phyloP scores from a whole-genome alignment of 2,797 vertebrate genomes.

The Loriculus beryllinus region DNA sequence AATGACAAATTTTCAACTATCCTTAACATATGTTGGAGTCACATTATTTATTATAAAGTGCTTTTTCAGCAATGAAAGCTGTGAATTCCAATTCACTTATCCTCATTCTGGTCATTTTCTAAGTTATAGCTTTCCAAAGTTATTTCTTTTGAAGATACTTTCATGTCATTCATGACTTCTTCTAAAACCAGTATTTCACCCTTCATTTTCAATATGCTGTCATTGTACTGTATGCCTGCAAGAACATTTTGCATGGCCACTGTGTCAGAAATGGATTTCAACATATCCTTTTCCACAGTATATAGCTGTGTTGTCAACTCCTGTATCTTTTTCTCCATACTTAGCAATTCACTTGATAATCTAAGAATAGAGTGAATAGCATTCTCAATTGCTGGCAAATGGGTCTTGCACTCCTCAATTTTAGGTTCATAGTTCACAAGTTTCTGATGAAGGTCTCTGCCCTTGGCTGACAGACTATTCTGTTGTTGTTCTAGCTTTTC shows the following conservation, averaged over 20 bases:
- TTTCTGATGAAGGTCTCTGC: constrained; percentile 74
- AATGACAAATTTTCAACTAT: not conserved
- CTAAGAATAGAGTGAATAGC: constrained; percentile 85
- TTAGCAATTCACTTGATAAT: constrained; percentile 80
- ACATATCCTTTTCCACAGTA: constrained; percentile 83
- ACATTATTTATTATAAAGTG: not conserved
- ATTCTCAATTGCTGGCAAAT: constrained; percentile 85
- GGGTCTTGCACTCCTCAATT: constrained; percentile 80
- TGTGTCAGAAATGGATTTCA: constrained; percentile 82
- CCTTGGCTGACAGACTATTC: constrained; percentile 65
- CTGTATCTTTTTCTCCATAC: constrained; percentile 81
- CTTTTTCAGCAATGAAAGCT: not conserved
- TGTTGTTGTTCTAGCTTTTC: constrained; percentile 79
- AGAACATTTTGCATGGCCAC: constrained; percentile 78
- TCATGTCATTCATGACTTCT: constrained; percentile 73
- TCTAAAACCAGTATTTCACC: constrained; percentile 75
- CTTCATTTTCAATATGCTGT: constrained; percentile 77
- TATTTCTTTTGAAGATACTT: constrained; percentile 43
- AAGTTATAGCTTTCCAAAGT: constrained; percentile 13
- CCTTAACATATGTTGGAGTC: not conserved
- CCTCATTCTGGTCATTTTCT: constrained; percentile 19
- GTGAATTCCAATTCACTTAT: not conserved
- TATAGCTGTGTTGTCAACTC: constrained; percentile 84
- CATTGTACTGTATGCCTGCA: constrained; percentile 79
- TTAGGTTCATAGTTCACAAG: constrained; percentile 80